Evolutionary conservation across 2,888 invertebrate species (phyloP).

Genomic region (Philaethria dido): DNA sequence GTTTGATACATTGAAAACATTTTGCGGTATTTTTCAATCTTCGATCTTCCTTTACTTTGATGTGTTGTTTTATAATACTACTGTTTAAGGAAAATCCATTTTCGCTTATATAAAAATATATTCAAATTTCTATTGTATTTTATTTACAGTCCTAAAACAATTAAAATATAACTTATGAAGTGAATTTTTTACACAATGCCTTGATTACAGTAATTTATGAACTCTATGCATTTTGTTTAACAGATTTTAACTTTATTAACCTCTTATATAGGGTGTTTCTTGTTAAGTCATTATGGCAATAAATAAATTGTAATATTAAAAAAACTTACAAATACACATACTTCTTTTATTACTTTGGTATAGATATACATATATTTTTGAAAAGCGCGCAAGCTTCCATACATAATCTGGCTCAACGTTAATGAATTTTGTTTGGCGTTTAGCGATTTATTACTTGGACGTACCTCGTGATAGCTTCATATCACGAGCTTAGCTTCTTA

Average conservation of each 20-base stretch:
- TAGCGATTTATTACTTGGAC: constrained; percentile 20
- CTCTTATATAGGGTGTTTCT: too few species aligned
- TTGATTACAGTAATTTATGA: not conserved
- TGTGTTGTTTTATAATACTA: not conserved
- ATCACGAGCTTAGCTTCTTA: not conserved
- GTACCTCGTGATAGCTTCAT: too few species aligned
- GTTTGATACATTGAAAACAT: constrained; percentile 12
- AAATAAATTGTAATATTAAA: too few species aligned
- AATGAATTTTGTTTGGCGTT: constrained; percentile 30
- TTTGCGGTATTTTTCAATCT: not conserved
- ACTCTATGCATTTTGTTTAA: too few species aligned
- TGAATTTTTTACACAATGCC: not conserved
- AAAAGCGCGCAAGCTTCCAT: not conserved
- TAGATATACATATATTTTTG: not conserved
- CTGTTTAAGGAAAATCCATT: not conserved
- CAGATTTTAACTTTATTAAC: too few species aligned
- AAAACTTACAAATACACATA: not conserved
- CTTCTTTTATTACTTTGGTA: not conserved
- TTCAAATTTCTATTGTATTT: too few species aligned
- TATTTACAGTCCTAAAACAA: too few species aligned
- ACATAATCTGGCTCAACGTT: constrained; percentile 26
- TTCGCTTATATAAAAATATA: not conserved
- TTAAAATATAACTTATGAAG: not conserved
- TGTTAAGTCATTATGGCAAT: too few species aligned
- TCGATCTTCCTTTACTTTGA: not conserved